A percentile compares a stretch with the other conserved stretches of the same genome.
Evolutionary conservation across 2,113 vertebrate genomes (phyloP).

Genomic region (Aviceda subcristata): DNA sequence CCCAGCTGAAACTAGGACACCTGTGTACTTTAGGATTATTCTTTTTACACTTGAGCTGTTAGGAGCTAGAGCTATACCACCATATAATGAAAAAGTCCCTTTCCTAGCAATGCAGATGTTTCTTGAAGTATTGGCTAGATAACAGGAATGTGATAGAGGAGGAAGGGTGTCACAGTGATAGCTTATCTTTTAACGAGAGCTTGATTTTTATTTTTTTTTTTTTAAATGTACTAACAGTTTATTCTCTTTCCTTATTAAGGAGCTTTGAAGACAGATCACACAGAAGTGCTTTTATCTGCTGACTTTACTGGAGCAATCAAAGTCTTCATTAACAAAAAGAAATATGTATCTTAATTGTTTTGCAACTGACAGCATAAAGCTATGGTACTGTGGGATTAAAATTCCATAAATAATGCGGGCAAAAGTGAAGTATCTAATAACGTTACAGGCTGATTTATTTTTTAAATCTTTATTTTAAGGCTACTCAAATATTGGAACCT

Average conservation of each 20-base stretch:
- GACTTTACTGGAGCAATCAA: slow-evolving; percentile 99
- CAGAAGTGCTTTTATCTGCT: slow-evolving; percentile 94
- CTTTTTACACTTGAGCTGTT: neutral
- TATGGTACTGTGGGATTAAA: slow-evolving; percentile 57
- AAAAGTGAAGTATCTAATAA: slow-evolving; percentile 58
- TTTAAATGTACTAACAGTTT: neutral
- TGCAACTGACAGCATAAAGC: slow-evolving; percentile 49
- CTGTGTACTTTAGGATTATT: neutral
- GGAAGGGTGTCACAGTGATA: neutral
- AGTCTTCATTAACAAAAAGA: slow-evolving; percentile 97
- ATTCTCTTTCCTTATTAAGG: slow-evolving; percentile 72
- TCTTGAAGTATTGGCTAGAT: neutral
- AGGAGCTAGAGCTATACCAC: neutral
- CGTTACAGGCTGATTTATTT: slow-evolving; percentile 62
- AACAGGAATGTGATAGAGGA: neutral
- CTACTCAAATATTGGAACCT: slow-evolving; percentile 60
- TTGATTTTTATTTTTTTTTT: neutral
- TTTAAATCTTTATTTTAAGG: slow-evolving; percentile 58
- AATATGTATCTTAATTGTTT: slow-evolving; percentile 76
- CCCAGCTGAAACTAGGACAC: no score
- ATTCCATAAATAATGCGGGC: slow-evolving; percentile 60
- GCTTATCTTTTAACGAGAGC: neutral
- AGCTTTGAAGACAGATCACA: slow-evolving; percentile 90
- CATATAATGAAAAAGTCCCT: neutral
- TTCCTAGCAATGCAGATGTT: neutral